A percentile compares a stretch with the other conserved stretches of the same genome.
Evolutionary conservation across 2,888 invertebrate species (phyloP).

Genomic region (Digitonthophagus gazella): DNA sequence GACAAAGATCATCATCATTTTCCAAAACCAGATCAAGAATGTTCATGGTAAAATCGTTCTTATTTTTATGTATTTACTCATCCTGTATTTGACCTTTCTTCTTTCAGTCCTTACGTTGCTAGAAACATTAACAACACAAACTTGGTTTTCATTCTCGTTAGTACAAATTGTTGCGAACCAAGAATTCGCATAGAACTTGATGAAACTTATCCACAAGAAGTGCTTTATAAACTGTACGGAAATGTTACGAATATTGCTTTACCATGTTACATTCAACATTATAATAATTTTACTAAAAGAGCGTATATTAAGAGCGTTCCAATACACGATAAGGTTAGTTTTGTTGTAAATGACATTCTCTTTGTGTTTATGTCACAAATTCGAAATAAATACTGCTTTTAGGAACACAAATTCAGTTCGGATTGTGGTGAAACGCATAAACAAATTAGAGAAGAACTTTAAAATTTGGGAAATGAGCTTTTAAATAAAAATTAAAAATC

Average conservation of each 20-base stretch:
- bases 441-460: conserved; percentile 21
- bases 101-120: conserved; percentile 65
- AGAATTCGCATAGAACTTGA: conserved; percentile 37
- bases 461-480: not conserved
- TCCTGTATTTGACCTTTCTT: no score
- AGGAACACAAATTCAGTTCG: conserved; percentile 13
- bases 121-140: conserved; percentile 75
- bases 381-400: not conserved
- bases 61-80: no score
- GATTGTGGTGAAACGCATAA: conserved; percentile 18
- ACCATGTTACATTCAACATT: conserved; percentile 44
- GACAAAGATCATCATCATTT: conserved; percentile 19
- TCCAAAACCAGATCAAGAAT: not conserved
- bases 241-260: conserved; percentile 26
- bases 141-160: conserved; percentile 70
- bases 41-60: conserved; percentile 31
- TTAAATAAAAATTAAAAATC: no score
- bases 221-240: conserved; percentile 39
- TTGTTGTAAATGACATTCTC: not conserved
- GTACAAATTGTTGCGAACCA: conserved; percentile 57
- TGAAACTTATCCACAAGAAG: conserved; percentile 44
- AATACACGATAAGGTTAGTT: conserved; percentile 25
- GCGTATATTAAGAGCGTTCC: conserved; percentile 46
- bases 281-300: conserved; percentile 46
- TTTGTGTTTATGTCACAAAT: not conserved